Percentiles rank a stretch among this genome's conserved stretches.
Conservation (phyloP, 2,888 invertebrate genomes). For the Cantharis rufa region DNA sequence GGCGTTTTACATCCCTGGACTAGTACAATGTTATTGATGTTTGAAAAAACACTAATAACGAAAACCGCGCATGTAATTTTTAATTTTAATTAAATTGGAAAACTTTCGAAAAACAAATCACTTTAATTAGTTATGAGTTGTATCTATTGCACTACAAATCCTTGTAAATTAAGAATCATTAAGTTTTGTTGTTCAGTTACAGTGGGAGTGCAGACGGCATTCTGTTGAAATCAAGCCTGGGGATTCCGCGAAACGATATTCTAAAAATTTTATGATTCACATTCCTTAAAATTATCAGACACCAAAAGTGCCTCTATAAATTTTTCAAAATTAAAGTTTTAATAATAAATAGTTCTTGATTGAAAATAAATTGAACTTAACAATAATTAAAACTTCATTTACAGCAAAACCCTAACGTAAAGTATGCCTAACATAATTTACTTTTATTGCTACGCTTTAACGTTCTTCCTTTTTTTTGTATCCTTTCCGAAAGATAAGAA, state of each 20-base stretch:
- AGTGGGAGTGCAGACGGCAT: not conserved
- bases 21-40: conserved; percentile 25
- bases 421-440: not conserved
- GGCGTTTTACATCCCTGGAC: conserved; percentile 22
- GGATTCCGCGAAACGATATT: not conserved
- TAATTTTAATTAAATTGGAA: conserved; percentile 1
- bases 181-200: not conserved
- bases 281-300: not conserved
- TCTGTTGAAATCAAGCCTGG: not conserved
- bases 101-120: not conserved
- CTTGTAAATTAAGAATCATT: not conserved
- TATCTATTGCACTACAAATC: not conserved
- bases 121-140: not conserved
- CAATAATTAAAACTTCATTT: not conserved
- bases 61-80: conserved; percentile 7
- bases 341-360: not conserved
- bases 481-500: not conserved
- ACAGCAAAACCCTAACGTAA: not conserved
- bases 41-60: conserved; percentile 19
- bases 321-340: not conserved
- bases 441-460: not conserved
- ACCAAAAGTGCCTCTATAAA: not conserved
- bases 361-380: not conserved
- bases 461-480: not conserved
- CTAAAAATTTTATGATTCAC: not conserved